phyloP scores from a whole-genome alignment of 2,888 invertebrate genomes.

The Diarsia dahlii region DNA sequence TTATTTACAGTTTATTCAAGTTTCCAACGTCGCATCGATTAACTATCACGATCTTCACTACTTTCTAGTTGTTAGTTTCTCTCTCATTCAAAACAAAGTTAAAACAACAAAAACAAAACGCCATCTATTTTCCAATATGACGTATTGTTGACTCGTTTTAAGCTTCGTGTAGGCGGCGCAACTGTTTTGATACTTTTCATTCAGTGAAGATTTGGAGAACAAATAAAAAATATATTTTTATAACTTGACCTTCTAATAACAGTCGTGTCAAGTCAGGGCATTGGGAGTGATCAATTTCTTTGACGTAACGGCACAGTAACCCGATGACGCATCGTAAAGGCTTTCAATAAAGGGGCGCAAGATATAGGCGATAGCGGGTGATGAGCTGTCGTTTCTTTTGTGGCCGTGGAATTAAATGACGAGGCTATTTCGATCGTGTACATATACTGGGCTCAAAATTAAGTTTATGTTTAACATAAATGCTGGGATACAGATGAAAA shows the following conservation, averaged over 20 bases:
- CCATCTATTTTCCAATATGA: conserved; percentile 48
- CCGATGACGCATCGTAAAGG: conserved; percentile 74
- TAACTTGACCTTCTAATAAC: conserved; percentile 48
- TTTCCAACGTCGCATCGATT: background rate
- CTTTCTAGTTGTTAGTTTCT: background rate
- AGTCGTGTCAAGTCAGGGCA: conserved; percentile 46
- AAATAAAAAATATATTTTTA: conserved; percentile 34
- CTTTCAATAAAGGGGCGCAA: conserved; percentile 70
- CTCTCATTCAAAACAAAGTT: background rate
- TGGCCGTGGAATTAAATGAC: conserved; percentile 5
- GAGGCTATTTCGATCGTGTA: background rate
- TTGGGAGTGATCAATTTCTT: conserved; percentile 77
- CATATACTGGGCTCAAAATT: background rate
- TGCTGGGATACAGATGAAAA: background rate
- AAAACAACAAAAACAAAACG: conserved; percentile 29
- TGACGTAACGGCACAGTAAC: conserved; percentile 74
- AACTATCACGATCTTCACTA: background rate
- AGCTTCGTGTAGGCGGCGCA: conserved; percentile 38
- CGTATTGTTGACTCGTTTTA: conserved; percentile 25
- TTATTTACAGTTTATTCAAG: background rate
- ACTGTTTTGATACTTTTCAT: conserved; percentile 52
- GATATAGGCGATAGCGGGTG: conserved; percentile 49
- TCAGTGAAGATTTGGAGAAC: conserved; percentile 3
- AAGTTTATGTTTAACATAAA: background rate
- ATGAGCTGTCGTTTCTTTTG: conserved; percentile 31